Evolutionary conservation across 2,113 vertebrate genomes (phyloP).

Genomic region (Felis chaus): DNA sequence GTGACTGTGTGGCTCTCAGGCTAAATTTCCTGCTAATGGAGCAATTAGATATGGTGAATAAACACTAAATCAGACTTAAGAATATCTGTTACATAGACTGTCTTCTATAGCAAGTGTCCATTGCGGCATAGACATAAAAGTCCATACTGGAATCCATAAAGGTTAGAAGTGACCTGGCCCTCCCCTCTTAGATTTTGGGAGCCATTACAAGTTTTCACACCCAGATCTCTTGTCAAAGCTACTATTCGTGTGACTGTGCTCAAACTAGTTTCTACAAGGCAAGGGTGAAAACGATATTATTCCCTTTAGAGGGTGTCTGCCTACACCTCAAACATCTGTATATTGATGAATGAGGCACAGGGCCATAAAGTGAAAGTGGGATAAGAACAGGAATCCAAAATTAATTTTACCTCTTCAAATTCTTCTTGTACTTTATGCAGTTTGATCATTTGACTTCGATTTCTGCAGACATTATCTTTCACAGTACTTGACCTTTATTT

Average conservation of each 20-base stretch:
- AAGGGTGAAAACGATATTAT: not conserved
- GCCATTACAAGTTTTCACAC: not conserved
- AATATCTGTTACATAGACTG: not conserved
- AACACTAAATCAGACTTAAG: not conserved
- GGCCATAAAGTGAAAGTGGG: rapidly evolving
- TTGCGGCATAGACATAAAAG: not conserved
- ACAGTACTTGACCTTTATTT: not conserved
- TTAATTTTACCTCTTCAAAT: not conserved
- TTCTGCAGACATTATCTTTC: not conserved
- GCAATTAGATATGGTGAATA: not conserved
- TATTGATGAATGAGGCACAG: not conserved
- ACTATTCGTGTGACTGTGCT: too few relatives aligned
- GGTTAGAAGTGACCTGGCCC: not conserved
- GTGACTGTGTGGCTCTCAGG: not conserved
- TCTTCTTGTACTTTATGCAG: not conserved
- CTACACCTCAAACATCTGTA: not conserved
- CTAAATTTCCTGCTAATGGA: not conserved
- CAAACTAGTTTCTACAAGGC: not conserved
- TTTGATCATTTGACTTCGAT: not conserved
- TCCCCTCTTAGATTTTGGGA: not conserved
- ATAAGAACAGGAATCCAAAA: not conserved
- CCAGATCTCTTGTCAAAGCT: not conserved
- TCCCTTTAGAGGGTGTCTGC: not conserved
- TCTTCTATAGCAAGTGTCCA: not conserved
- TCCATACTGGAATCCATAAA: not conserved